Conservation (phyloP, 1,140 invertebrate species). For the Galleria mellonella region DNA sequence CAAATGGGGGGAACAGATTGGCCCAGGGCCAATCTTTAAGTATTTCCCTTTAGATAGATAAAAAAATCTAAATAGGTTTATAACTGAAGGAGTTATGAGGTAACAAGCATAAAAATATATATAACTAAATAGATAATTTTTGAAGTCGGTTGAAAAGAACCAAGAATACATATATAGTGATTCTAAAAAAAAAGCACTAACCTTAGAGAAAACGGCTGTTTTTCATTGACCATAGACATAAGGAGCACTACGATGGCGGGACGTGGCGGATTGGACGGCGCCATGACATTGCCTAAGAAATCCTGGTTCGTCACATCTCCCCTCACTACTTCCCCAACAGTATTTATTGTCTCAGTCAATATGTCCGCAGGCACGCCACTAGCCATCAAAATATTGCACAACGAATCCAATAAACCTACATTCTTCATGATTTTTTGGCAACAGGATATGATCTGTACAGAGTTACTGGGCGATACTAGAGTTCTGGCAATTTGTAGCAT, state of each 20-base stretch:
- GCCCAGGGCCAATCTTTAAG: no score
- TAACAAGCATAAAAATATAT: no score
- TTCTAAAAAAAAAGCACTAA: conserved; percentile 20
- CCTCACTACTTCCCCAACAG: conserved; percentile 95
- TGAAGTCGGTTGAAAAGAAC: conserved; percentile 6
- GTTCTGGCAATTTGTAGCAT: conserved; percentile 93
- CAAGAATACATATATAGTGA: background rate
- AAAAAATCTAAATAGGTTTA: no score
- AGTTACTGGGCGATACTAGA: conserved; percentile 92
- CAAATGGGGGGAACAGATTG: no score
- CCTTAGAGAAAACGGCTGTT: conserved; percentile 93
- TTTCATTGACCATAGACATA: conserved; percentile 99
- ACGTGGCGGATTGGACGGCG: conserved; percentile 92
- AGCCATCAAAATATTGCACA: conserved; percentile 95
- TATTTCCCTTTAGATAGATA: no score
- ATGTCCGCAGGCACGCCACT: conserved; percentile 97
- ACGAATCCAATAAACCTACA: conserved; percentile 85
- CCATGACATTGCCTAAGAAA: conserved; percentile 92
- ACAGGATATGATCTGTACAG: conserved; percentile 80
- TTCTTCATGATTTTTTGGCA: conserved; percentile 93
- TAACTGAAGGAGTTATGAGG: no score
- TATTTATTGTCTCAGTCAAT: conserved; percentile 96
- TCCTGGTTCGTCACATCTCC: conserved; percentile 95
- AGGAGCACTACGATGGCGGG: conserved; percentile 95
- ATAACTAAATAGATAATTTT: no score